phyloP scores from a whole-genome alignment of 1,140 invertebrate species.

The Melanaphis sacchari region DNA sequence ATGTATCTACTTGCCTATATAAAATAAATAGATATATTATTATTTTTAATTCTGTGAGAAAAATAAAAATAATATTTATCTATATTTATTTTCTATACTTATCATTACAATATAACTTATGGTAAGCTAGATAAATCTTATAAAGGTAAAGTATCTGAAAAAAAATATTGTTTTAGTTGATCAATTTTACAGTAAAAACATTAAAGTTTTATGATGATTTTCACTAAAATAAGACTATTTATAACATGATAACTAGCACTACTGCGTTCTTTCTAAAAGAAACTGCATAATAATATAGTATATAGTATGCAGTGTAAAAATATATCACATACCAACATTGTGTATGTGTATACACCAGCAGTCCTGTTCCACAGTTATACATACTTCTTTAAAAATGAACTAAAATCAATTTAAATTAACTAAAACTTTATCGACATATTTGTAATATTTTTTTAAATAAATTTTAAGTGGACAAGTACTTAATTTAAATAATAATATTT shows the following conservation, averaged over 20 bases:
- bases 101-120: neutral
- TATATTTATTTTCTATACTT: too few species aligned
- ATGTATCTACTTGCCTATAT: neutral
- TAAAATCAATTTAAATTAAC: neutral
- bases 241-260: neutral
- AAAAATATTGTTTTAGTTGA: neutral
- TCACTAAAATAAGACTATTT: neutral
- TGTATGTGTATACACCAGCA: neutral
- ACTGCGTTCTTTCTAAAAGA: neutral
- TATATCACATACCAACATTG: slow-evolving; percentile 42
- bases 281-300: neutral
- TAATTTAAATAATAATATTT: neutral
- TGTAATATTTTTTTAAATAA: too few species aligned
- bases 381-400: neutral
- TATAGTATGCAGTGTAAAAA: slow-evolving; percentile 31
- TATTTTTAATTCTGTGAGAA: neutral
- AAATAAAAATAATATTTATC: neutral
- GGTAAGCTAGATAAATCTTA: neutral
- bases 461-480: neutral
- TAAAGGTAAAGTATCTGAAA: neutral
- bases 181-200: neutral
- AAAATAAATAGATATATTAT: too few species aligned
- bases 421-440: neutral
- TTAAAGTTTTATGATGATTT: neutral
- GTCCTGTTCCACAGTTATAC: neutral